Evolutionary conservation across 2,797 vertebrate species (phyloP).

Genomic region (Thunnus albacares): DNA sequence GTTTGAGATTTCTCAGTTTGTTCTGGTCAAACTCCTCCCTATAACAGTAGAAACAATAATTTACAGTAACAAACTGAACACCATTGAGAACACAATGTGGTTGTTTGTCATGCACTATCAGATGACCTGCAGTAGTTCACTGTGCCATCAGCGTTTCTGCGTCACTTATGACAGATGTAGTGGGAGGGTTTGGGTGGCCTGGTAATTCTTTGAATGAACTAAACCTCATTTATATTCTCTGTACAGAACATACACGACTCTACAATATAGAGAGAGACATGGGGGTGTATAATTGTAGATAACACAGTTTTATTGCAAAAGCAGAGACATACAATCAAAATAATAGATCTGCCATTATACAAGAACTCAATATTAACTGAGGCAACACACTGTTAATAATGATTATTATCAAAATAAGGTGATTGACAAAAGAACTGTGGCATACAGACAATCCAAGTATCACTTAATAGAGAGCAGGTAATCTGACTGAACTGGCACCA

Average conservation of each 20-base stretch:
- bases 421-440: neutral
- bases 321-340: constrained; percentile 12
- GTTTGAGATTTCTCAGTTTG: constrained; percentile 11
- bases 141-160: constrained; percentile 60
- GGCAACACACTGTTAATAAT: neutral
- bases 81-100: constrained; percentile 61
- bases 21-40: constrained; percentile 51
- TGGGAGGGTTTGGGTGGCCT: constrained; percentile 71
- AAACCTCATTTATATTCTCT: constrained; percentile 61
- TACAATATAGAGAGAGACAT: constrained; percentile 14
- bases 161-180: constrained; percentile 68
- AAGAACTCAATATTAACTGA: constrained; percentile 29
- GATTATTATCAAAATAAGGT: constrained; percentile 11
- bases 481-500: neutral
- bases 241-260: neutral
- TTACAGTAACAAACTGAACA: constrained; percentile 67
- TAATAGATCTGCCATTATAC: constrained; percentile 7
- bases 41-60: constrained; percentile 59
- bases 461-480: constrained; percentile 3
- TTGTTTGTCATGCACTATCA: constrained; percentile 62
- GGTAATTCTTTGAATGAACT: constrained; percentile 79
- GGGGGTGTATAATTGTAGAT: neutral
- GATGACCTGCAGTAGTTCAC: constrained; percentile 61
- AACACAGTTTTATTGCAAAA: constrained; percentile 53
- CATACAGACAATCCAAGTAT: constrained; percentile 14